phyloP scores from a whole-genome alignment of 2,888 invertebrate genomes.

The Acronicta alni region DNA sequence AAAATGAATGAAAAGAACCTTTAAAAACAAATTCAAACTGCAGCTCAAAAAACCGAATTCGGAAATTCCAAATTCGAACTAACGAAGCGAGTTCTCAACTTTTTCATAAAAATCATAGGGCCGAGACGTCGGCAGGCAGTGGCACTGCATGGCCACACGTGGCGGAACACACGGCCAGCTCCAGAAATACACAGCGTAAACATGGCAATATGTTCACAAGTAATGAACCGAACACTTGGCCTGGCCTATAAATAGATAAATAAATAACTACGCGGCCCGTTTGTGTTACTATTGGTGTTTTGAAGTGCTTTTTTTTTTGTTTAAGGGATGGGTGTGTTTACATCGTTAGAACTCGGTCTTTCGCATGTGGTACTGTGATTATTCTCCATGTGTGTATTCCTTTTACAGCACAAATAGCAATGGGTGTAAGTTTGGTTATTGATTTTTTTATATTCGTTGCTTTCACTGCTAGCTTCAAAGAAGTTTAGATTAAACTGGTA shows the following conservation, averaged over 20 bases:
- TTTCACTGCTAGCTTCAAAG: constrained; percentile 13
- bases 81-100: constrained; percentile 37
- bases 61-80: constrained; percentile 39
- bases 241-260: constrained; percentile 83
- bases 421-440: constrained; percentile 16
- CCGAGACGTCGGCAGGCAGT: constrained; percentile 56
- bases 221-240: constrained; percentile 82
- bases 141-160: constrained; percentile 72
- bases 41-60: neutral
- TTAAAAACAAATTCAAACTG: constrained; percentile 10
- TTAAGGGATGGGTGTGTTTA: constrained; percentile 50
- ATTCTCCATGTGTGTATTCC: constrained; percentile 35
- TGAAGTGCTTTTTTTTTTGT: constrained; percentile 57
- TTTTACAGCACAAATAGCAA: constrained; percentile 40
- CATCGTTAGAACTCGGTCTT: constrained; percentile 56
- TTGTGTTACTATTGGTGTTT: constrained; percentile 56
- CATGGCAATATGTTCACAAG: constrained; percentile 83
- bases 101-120: constrained; percentile 62
- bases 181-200: constrained; percentile 85
- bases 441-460: constrained; percentile 18
- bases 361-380: constrained; percentile 49
- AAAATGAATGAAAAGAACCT: neutral
- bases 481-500: neutral
- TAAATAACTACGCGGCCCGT: constrained; percentile 68
- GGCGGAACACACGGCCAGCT: constrained; percentile 78